Conservation (phyloP, 2,113 vertebrate species). For the Oryzias celebensis region DNA sequence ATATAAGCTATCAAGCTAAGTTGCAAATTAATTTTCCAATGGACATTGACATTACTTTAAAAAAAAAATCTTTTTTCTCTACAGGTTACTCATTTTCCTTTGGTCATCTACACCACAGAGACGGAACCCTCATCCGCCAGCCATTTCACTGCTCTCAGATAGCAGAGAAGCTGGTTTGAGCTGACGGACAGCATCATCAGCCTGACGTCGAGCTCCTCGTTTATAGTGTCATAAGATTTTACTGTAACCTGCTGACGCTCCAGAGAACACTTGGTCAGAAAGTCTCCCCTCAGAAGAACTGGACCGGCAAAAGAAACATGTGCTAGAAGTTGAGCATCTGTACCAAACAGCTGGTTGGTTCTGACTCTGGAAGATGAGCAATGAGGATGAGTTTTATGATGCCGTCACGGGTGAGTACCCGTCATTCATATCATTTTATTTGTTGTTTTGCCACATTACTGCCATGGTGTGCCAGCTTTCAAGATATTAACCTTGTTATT, state of each 20-base stretch:
- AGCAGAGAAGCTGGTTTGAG: conserved; percentile 9
- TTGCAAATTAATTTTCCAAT: not conserved
- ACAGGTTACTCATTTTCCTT: conserved; percentile 29
- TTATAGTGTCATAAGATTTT: not conserved
- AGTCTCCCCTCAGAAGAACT: conserved; percentile 32
- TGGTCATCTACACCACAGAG: not conserved
- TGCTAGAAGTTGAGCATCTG: conserved; percentile 64
- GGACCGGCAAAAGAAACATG: conserved; percentile 64
- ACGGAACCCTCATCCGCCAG: not conserved
- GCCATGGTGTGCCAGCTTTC: not conserved
- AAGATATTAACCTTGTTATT: not conserved
- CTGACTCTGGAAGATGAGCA: conserved; percentile 84
- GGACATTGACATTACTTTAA: not conserved
- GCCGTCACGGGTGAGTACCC: conserved; percentile 87
- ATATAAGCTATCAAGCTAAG: too few species aligned
- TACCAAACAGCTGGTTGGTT: conserved; percentile 34
- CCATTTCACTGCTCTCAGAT: not conserved
- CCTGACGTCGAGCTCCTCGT: conserved; percentile 7
- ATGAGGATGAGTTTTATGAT: conserved; percentile 96
- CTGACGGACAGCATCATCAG: not conserved
- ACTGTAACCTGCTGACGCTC: conserved; percentile 19
- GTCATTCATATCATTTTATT: not conserved
- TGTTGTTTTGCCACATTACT: not conserved
- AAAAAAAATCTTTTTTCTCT: too few species aligned
- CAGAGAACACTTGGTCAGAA: conserved; percentile 11